Percentiles rank a stretch among this genome's conserved stretches.
These are phyloP conservation scores for Lissocephala sabroskyi DNA, from an alignment of 2,888 invertebrate species.

Conservation along the genomic window DNA sequence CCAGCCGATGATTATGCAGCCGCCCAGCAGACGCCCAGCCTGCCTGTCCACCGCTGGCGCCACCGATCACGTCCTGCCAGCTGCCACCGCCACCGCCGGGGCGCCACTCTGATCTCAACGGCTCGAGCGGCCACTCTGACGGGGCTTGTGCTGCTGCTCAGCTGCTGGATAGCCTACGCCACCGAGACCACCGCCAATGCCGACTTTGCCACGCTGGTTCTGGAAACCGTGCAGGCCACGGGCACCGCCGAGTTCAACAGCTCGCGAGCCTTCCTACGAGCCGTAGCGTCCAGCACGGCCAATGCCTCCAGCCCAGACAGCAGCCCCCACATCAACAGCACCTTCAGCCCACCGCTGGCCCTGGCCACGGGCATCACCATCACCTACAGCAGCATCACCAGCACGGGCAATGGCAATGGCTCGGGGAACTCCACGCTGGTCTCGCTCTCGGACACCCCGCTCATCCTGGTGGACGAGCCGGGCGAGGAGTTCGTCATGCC, in stretches of 20 bases:
- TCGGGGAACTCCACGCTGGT: conserved; percentile 18
- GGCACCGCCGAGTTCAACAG: conserved; percentile 34
- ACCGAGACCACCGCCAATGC: conserved; percentile 13
- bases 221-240: conserved; percentile 14
- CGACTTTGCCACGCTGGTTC: conserved; percentile 32
- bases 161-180: conserved; percentile 55
- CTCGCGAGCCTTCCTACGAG: conserved; percentile 42
- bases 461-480: conserved; percentile 33
- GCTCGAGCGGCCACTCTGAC: conserved; percentile 40
- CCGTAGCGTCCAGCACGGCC: conserved; percentile 23
- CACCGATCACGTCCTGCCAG: conserved; percentile 4
- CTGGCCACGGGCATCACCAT: conserved; percentile 37
- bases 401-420: conserved; percentile 17
- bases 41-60: conserved; percentile 2
- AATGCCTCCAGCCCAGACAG: conserved; percentile 19
- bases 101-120: conserved; percentile 49
- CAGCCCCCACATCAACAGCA: conserved; percentile 44
- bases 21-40: conserved; percentile 27
- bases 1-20: conserved; percentile 9
- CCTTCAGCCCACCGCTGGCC: conserved; percentile 5
- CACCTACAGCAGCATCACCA: conserved; percentile 42
- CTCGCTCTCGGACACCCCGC: conserved; percentile 35
- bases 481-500: conserved; percentile 57
- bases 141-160: conserved; percentile 44
- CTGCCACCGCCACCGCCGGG: conserved; percentile 7